Conservation (phyloP, 1,140 invertebrate species). For the Bombus confusus region DNA sequence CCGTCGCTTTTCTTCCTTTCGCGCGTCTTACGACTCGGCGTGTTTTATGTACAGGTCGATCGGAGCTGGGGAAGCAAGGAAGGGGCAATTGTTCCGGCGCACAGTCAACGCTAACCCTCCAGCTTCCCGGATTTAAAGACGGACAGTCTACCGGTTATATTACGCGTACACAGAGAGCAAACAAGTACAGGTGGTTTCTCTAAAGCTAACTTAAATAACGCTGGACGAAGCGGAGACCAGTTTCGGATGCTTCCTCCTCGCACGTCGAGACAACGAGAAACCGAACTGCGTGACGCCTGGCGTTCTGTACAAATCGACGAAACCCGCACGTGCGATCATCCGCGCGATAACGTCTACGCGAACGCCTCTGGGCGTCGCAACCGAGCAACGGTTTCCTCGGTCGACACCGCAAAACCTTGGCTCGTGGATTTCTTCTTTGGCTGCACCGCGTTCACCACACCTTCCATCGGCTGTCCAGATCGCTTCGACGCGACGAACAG, state of each 20-base stretch:
- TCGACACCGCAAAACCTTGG: neutral
- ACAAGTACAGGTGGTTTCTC: constrained; percentile 39
- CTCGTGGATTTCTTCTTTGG: constrained; percentile 25
- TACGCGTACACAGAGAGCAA: constrained; percentile 47
- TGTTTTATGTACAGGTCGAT: constrained; percentile 48
- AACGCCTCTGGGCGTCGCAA: neutral
- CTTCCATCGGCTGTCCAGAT: neutral
- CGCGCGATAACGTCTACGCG: neutral
- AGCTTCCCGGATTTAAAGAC: neutral
- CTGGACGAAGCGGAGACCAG: constrained; percentile 21
- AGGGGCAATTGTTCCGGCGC: no score
- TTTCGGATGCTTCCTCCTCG: neutral
- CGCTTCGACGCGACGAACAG: neutral
- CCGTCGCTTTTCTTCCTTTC: neutral
- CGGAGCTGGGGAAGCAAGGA: neutral
- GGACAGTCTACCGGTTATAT: constrained; percentile 37
- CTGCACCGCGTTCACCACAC: neutral
- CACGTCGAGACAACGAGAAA: neutral
- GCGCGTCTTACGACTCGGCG: no score
- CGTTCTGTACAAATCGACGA: neutral
- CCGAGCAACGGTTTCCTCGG: neutral
- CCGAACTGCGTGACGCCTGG: neutral
- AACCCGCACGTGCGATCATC: neutral
- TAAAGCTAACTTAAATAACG: constrained; percentile 28
- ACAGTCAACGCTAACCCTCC: no score